phyloP scores from a whole-genome alignment of 2,797 vertebrate genomes.

The Caiman crocodilus region DNA sequence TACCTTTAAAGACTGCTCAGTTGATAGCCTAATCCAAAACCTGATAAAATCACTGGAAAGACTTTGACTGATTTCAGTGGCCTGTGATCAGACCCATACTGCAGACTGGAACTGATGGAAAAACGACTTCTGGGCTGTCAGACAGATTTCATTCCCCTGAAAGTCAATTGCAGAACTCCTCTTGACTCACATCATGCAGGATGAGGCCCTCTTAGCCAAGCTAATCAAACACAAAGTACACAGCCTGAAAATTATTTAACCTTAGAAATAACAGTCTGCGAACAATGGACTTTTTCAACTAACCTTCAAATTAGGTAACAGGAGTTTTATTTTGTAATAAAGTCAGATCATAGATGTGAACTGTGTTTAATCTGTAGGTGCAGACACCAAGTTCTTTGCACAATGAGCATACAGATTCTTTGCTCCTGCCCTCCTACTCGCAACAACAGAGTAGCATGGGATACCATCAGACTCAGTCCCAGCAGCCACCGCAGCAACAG shows the following conservation, averaged over 20 bases:
- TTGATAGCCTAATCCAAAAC: not conserved
- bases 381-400: conserved; percentile 80
- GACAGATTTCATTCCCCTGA: not conserved
- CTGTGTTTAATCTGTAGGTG: conserved; percentile 71
- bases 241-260: not conserved
- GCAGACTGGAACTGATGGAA: not conserved
- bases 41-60: not conserved
- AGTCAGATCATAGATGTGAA: not conserved
- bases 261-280: conserved; percentile 22
- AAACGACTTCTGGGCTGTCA: not conserved
- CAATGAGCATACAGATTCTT: conserved; percentile 76
- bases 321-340: not conserved
- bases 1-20: conserved; percentile 7
- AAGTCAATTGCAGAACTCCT: conserved; percentile 23
- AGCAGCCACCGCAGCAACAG: conserved; percentile 56
- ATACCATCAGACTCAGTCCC: conserved; percentile 71
- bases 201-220: not conserved
- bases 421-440: conserved; percentile 79
- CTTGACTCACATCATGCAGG: not conserved
- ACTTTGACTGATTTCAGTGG: not conserved
- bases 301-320: not conserved
- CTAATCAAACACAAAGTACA: not conserved
- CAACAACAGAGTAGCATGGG: conserved; percentile 77
- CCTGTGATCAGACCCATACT: conserved; percentile 20
- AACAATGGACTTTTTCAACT: not conserved